Percentiles rank a stretch among this genome's conserved stretches.
These are phyloP conservation scores for Diabrotica balteata DNA, from an alignment of 2,888 invertebrate species.

Conservation along the genomic window DNA sequence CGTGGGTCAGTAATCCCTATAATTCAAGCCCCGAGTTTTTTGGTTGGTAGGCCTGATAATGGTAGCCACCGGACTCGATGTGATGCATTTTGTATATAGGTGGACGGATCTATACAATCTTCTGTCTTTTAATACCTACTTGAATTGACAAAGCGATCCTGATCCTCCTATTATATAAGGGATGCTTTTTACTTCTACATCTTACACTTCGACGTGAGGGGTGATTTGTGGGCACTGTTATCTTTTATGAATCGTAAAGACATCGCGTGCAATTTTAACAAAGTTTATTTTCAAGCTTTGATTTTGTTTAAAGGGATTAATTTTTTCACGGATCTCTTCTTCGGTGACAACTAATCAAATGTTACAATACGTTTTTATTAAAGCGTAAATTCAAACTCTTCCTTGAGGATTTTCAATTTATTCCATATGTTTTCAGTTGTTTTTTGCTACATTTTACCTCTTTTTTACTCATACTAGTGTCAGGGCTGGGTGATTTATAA, in stretches of 20 bases:
- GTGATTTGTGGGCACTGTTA: slow-evolving; percentile 12
- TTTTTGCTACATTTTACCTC: no score
- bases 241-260: slow-evolving; percentile 1
- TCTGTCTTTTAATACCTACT: slow-evolving; percentile 28
- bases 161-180: slow-evolving; percentile 23
- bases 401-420: no score
- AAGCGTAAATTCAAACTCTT: no score
- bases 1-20: slow-evolving; percentile 17
- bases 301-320: no score
- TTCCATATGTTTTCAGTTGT: no score
- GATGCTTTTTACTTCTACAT: slow-evolving; percentile 18
- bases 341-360: background rate
- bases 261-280: background rate
- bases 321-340: no score
- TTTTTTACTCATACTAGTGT: no score
- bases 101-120: slow-evolving; percentile 10
- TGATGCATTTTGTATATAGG: slow-evolving; percentile 10
- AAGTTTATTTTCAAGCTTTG: background rate
- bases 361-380: background rate
- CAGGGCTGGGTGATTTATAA: no score
- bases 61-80: slow-evolving; percentile 6
- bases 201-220: slow-evolving; percentile 12
- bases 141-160: slow-evolving; percentile 27
- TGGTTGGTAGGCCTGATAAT: slow-evolving; percentile 13
- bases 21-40: slow-evolving; percentile 10